Base-by-base conservation (phyloP, 2,797 vertebrate species). In the Eospalax fontanierii region DNA sequence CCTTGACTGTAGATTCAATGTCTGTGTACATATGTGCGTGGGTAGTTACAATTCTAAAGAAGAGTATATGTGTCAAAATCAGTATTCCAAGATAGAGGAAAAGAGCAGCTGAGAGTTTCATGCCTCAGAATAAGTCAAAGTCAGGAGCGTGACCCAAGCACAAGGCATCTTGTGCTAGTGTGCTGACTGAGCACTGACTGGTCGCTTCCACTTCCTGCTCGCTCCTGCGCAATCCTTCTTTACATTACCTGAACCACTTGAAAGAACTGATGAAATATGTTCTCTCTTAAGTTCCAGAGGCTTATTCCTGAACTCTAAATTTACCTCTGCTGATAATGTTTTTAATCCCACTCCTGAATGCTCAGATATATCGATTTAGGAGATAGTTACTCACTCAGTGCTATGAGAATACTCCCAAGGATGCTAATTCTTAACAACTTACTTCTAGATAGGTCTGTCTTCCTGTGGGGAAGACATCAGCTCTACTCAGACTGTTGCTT, bases 361-460 rank as follows among this genome's bases (percentile, higher is more conserved):
- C 70, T 82, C 80, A 93, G 26, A 61, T 95, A 78, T 93, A 97
- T 96, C 90, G 54, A 92, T 92, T 92, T 94, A 74, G 71, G 89
- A 68, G 22, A 70, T 95, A 92, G 91, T 94, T 96, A 86, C 92
- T 97, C 90, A 89, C 89, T 95, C 63, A 75, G 12, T 89, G 12
- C 40, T 26, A 15, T 57, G 81, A 95, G 87, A 87, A 87, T 94
- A 95, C 90, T 92, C 92, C 40, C n/a, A 87, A 87, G 93, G 90
- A 81, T 91, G 93, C 75, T 94, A 76, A 86, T 80, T 95, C 90
- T 91, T 97, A 97, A 89, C 66, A 54, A 59, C 21, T 87, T 91
- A 80, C 88, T 95, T 97, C 73, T 87, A 57, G 33, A 63, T 96
- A n/a, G 33, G n/a, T 89, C 16, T 80, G 21, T 84, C n/a, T 74